These are phyloP conservation scores for Naso thynnoides DNA, from an alignment of 2,797 vertebrate genomes.

Conservation along the genomic window DNA sequence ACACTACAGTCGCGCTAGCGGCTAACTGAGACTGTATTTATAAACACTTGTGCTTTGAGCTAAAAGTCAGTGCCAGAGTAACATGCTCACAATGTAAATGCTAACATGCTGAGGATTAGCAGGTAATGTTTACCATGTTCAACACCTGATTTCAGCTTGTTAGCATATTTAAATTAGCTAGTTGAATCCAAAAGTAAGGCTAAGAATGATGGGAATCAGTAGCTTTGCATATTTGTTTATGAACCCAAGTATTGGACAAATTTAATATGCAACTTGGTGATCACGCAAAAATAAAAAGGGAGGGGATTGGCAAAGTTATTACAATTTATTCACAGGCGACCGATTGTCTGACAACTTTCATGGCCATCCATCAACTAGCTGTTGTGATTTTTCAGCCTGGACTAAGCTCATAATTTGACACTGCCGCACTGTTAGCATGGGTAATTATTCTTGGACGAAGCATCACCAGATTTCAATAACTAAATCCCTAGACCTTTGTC, in stretches of 20 bases:
- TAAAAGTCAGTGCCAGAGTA: not conserved
- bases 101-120: not conserved
- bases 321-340: not conserved
- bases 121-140: not conserved
- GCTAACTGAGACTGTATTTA: not conserved
- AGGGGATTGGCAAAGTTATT: not conserved
- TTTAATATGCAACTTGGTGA: not conserved
- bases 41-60: not conserved
- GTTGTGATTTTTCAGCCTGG: not conserved
- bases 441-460: conserved; percentile 12
- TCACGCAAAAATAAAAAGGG: not conserved
- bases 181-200: not conserved
- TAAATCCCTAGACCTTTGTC: conserved; percentile 31
- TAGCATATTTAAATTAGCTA: not conserved
- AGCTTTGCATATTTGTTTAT: not conserved
- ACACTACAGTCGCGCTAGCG: not conserved
- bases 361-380: not conserved
- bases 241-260: not conserved
- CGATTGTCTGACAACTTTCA: not conserved
- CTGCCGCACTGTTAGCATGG: not conserved
- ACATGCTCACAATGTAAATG: not conserved
- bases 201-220: conserved; percentile 1
- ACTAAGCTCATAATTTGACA: not conserved
- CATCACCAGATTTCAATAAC: conserved; percentile 51
- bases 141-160: not conserved